Base-by-base conservation (phyloP, 2,888 invertebrate species). In the Frankliniella intonsa region DNA sequence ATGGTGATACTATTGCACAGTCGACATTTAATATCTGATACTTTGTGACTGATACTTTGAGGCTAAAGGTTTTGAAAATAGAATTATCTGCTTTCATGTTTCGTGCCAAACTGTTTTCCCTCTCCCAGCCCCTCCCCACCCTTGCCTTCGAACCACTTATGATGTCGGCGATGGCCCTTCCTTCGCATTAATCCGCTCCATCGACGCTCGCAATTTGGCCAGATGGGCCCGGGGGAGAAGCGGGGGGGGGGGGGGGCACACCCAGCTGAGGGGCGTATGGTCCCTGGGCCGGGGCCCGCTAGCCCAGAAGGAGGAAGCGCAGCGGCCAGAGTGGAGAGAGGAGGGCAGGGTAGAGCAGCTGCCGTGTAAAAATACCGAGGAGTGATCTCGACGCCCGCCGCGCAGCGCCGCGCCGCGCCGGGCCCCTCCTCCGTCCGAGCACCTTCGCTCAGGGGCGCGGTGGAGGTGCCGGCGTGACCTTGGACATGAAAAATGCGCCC, bases 281-380 rank as follows among this genome's bases (percentile, higher is more conserved):
- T 14, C 55, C 55, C 55, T 17, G 17, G 14, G 14, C 62, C n/a
- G 19, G 55, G 55, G 17, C 38, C 62, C 62, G 62, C 14, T 14
- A 62, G 62, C 62, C 62, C 62, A 62, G 62, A 5, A 38, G 38
- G 5, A 38, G 38, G 38, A 38, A 38, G 38, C 38, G 38, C 38
- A 38, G 38, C 38, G 38, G 38, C 38, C 38, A 3, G 5, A 38
- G 38, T 38, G 38, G 38, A 38, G 38, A 38, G 38, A 38, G 62
- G 62, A 62, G 62, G n/a, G n/a, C n/a, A 25, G 22, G 69, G n/a
- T n/a, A 14, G 69, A 22, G 69, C 12, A 22, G 69, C 69, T 76
- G 69, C 69, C 69, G 69, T 76, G 69, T 76, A 76, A 76, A 76
- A 76, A 76, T 76, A 76, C 69, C 69, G 9, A 76, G 69, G 69